phyloP scores from a whole-genome alignment of 2,113 vertebrate genomes.

The Oxyruncus cristatus region DNA sequence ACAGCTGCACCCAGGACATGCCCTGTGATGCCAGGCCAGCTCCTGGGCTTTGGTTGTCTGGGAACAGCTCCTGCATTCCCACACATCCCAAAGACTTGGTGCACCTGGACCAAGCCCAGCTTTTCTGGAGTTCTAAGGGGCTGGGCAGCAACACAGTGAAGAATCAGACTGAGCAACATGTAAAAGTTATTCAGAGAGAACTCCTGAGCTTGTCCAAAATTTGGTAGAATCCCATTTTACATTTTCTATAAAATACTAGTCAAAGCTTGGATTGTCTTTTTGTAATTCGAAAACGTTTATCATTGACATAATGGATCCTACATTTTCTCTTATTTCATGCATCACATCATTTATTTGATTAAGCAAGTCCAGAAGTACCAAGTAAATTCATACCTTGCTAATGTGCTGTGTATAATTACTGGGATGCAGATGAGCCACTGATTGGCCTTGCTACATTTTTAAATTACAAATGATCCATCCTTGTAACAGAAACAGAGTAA shows the following conservation, averaged over 20 bases:
- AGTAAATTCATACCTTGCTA: not conserved
- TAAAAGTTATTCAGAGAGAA: not conserved
- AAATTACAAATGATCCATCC: constrained; percentile 22
- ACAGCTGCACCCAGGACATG: not conserved
- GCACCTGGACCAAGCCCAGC: not conserved
- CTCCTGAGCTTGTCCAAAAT: not conserved
- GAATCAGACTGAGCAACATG: not conserved
- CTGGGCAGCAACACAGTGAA: not conserved
- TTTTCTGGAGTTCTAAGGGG: not conserved
- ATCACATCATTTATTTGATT: not conserved
- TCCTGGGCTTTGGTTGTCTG: not conserved
- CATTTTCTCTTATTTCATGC: constrained; percentile 14
- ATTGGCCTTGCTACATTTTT: constrained; percentile 2
- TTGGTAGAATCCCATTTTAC: not conserved
- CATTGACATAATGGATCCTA: not conserved
- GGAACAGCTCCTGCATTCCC: not conserved
- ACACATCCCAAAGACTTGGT: not conserved
- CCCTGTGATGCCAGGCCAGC: not conserved
- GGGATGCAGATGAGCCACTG: constrained; percentile 14
- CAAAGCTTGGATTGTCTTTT: not conserved
- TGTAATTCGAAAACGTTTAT: not conserved
- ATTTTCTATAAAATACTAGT: not conserved
- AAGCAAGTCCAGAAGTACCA: not conserved
- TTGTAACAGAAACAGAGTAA: constrained; percentile 12
- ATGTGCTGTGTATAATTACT: constrained; percentile 8